Evolutionary conservation across 2,888 invertebrate species (phyloP).

Genomic region (Sclerodermus sp.): DNA sequence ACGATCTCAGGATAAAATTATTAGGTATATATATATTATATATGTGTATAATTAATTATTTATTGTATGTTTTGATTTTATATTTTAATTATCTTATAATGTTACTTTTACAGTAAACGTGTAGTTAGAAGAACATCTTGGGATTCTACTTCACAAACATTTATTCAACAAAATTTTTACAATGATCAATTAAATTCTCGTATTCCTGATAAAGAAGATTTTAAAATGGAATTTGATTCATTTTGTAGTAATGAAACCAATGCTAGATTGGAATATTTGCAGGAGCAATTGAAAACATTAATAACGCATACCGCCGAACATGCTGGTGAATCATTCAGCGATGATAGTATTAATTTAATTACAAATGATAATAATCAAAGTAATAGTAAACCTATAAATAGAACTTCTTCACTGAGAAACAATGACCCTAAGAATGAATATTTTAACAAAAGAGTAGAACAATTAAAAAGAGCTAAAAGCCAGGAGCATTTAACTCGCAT

Average conservation of each 20-base stretch:
- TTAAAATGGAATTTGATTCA: conserved; percentile 12
- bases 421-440: conserved; percentile 42
- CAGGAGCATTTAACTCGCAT: conserved; percentile 32
- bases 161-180: conserved; percentile 3
- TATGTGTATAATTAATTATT: conserved; percentile 3
- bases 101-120: conserved; percentile 30
- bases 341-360: conserved; percentile 29
- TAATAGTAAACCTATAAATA: conserved; percentile 30
- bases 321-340: conserved; percentile 33
- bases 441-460: conserved; percentile 44
- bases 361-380: conserved; percentile 47
- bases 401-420: conserved; percentile 54
- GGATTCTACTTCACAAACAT: conserved; percentile 52
- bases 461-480: conserved; percentile 44
- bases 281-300: conserved; percentile 41
- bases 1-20: conserved; percentile 67
- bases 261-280: conserved; percentile 40
- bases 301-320: conserved; percentile 46
- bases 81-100: neutral
- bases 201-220: conserved; percentile 7
- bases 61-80: neutral
- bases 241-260: conserved; percentile 43
- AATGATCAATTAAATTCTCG: conserved; percentile 8
- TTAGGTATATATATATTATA: too few relatives aligned
- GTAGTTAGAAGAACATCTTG: conserved; percentile 66